phyloP scores from a whole-genome alignment of 1,140 invertebrate species.

The Halictus rubicundus region DNA sequence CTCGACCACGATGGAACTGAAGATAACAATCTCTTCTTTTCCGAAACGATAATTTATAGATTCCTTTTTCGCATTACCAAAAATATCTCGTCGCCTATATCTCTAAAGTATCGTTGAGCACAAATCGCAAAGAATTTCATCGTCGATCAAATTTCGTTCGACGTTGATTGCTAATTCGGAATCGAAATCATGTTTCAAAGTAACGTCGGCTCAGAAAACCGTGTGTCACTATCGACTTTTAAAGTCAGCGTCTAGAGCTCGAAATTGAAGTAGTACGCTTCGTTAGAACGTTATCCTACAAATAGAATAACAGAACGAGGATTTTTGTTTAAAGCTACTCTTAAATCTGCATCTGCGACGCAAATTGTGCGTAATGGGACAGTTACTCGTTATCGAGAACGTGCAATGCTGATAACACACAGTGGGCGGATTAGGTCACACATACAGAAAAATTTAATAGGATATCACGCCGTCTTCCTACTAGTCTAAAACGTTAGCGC shows the following conservation, averaged over 20 bases:
- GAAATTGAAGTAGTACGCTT: not conserved
- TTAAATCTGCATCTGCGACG: slow-evolving; percentile 32
- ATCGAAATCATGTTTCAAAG: not conserved
- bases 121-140: no score
- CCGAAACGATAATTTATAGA: not conserved
- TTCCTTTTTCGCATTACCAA: not conserved
- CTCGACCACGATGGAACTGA: not conserved
- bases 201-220: not conserved
- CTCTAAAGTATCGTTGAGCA: no score
- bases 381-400: slow-evolving; percentile 45
- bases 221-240: not conserved
- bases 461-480: not conserved
- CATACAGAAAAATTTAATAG: slow-evolving; percentile 24
- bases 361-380: slow-evolving; percentile 52
- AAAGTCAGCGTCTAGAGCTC: not conserved
- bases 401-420: slow-evolving; percentile 44
- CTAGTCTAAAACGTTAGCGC: not conserved
- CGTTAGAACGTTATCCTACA: not conserved
- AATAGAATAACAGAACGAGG: not conserved
- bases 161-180: not conserved
- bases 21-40: not conserved
- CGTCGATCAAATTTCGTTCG: no score
- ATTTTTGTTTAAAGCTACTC: not conserved
- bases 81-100: slow-evolving; percentile 5
- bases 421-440: slow-evolving; percentile 49